A percentile compares a stretch with the other conserved stretches of the same genome.
phyloP scores from a whole-genome alignment of 2,888 invertebrate species.

The Chrysotoxum bicinctum region DNA sequence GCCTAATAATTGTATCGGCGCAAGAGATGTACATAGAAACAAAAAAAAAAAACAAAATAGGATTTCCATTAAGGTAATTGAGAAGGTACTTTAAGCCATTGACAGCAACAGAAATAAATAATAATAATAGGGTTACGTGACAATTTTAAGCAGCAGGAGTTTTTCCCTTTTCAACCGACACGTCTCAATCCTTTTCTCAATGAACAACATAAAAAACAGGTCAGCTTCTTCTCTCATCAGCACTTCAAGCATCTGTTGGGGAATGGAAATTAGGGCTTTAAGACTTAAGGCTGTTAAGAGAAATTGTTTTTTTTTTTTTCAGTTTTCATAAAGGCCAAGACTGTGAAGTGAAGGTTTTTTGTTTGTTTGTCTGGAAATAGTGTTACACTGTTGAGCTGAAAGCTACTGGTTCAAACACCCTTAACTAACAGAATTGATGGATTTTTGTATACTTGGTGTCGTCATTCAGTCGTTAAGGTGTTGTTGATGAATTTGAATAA shows the following conservation, averaged over 20 bases:
- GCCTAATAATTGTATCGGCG: background rate
- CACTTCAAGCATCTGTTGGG: conserved; percentile 1
- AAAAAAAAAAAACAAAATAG: background rate
- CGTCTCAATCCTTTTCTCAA: conserved; percentile 7
- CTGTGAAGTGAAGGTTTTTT: background rate
- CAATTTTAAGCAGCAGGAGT: conserved; percentile 10
- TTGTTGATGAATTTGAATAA: conserved; percentile 6
- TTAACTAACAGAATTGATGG: conserved; percentile 6
- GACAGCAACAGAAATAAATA: background rate
- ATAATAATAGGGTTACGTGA: conserved; percentile 24
- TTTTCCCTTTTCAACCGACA: background rate
- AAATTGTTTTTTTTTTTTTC: background rate
- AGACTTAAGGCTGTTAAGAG: background rate
- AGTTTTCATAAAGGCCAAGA: background rate
- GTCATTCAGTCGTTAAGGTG: conserved; percentile 12
- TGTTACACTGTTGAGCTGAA: background rate
- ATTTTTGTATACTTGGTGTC: background rate
- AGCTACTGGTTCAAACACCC: background rate
- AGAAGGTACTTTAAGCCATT: conserved; percentile 15
- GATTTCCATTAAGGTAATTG: conserved; percentile 24
- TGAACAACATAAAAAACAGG: background rate
- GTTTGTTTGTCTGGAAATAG: background rate
- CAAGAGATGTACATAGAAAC: background rate
- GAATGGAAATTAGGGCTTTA: conserved; percentile 11
- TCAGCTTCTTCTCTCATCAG: conserved; percentile 3